phyloP scores from a whole-genome alignment of 2,113 vertebrate genomes.

The Mobula hypostoma region DNA sequence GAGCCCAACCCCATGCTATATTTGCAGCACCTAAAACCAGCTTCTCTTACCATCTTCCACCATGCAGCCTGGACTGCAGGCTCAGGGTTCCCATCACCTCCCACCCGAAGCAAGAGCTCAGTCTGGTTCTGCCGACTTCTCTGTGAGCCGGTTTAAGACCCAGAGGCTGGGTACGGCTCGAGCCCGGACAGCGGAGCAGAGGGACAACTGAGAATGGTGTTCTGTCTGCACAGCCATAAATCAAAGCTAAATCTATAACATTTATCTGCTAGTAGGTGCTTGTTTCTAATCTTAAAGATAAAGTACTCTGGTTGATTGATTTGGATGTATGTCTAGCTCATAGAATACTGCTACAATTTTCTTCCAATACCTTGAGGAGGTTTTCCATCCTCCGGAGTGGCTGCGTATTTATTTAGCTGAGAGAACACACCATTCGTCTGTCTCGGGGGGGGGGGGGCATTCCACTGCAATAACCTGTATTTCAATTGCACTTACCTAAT shows the following conservation, averaged over 20 bases:
- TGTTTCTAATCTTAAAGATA: slow-evolving; percentile 6
- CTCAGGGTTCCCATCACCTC: neutral
- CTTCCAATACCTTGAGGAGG: neutral
- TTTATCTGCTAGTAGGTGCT: slow-evolving; percentile 7
- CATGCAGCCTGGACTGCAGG: neutral
- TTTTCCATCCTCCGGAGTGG: neutral
- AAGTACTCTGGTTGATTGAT: slow-evolving; percentile 15
- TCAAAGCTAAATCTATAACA: neutral
- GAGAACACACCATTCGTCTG: neutral
- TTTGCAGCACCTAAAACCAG: neutral
- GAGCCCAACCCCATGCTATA: neutral
- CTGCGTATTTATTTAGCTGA: neutral
- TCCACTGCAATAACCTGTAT: neutral
- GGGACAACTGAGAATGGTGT: neutral
- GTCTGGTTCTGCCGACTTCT: neutral
- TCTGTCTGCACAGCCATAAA: neutral
- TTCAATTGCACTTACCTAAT: neutral
- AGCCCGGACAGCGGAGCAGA: neutral
- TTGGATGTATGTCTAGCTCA: neutral
- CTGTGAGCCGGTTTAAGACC: too few species aligned
- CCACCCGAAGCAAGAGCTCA: neutral
- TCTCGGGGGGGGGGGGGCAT: slow-evolving; percentile 7
- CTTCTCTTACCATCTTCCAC: neutral
- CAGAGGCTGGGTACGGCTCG: neutral
- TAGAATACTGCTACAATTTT: neutral